phyloP scores from a whole-genome alignment of 1,140 invertebrate genomes.

The Zaprionus lachaisei region DNA sequence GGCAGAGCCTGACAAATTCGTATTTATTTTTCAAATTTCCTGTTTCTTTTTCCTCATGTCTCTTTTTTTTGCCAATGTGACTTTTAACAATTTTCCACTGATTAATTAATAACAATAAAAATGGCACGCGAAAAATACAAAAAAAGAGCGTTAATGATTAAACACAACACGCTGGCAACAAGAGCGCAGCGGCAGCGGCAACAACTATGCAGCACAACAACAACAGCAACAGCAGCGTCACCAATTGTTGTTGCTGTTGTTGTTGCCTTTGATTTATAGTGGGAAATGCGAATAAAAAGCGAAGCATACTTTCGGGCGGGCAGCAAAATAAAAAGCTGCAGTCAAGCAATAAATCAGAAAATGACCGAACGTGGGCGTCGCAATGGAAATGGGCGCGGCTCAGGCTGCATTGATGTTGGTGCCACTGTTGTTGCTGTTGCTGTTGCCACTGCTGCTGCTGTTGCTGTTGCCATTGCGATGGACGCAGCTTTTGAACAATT shows the following conservation, averaged over 20 bases:
- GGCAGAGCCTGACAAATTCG: slow-evolving; percentile 15
- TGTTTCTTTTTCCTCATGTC: slow-evolving; percentile 21
- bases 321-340: slow-evolving; percentile 46
- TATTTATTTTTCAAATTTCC: slow-evolving; percentile 28
- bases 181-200: slow-evolving; percentile 25
- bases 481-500: slow-evolving; percentile 73
- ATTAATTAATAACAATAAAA: slow-evolving; percentile 83
- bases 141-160: slow-evolving; percentile 68
- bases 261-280: slow-evolving; percentile 78
- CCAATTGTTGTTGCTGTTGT: slow-evolving; percentile 45
- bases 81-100: slow-evolving; percentile 69
- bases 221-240: slow-evolving; percentile 16
- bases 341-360: slow-evolving; percentile 71
- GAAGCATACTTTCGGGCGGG: slow-evolving; percentile 59
- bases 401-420: slow-evolving; percentile 29
- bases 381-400: slow-evolving; percentile 39
- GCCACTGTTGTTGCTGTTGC: slow-evolving; percentile 11
- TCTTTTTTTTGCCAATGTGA: slow-evolving; percentile 10
- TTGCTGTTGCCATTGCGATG: slow-evolving; percentile 47
- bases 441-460: slow-evolving; percentile 22
- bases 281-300: slow-evolving; percentile 68
- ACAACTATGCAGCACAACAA: slow-evolving; percentile 28
- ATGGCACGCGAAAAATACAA: slow-evolving; percentile 31
- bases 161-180: slow-evolving; percentile 57
- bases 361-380: slow-evolving; percentile 65